These are phyloP conservation scores for Plagodis pulveraria DNA, from an alignment of 2,888 invertebrate genomes.

Conservation along the genomic window DNA sequence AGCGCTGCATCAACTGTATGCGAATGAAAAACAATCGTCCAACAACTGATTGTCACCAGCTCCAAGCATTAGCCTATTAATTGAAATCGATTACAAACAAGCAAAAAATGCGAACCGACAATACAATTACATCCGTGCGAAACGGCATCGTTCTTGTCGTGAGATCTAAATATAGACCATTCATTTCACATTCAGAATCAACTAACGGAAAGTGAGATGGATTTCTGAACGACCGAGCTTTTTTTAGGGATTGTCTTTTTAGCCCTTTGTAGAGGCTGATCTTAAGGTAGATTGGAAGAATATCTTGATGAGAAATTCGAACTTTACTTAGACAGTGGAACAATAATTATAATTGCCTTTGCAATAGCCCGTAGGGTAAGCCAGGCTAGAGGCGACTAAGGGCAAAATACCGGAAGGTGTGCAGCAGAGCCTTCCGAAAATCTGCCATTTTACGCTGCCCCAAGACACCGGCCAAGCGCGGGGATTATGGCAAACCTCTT, in stretches of 20 bases:
- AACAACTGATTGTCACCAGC: slow-evolving; percentile 4
- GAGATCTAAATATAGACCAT: slow-evolving; percentile 21
- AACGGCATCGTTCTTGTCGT: slow-evolving; percentile 9
- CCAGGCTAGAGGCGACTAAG: too few relatives aligned
- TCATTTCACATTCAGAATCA: slow-evolving; percentile 9
- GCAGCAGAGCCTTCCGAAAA: too few relatives aligned
- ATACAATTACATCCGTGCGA: slow-evolving; percentile 24
- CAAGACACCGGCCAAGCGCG: too few relatives aligned
- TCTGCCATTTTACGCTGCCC: too few relatives aligned
- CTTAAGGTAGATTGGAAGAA: too few relatives aligned
- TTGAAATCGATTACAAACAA: slow-evolving; percentile 12
- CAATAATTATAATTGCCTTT: too few relatives aligned
- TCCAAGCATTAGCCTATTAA: slow-evolving; percentile 14
- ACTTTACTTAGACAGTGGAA: too few relatives aligned
- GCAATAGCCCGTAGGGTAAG: too few relatives aligned
- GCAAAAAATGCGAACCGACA: slow-evolving; percentile 20
- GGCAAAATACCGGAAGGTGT: too few relatives aligned
- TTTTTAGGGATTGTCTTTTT: not conserved
- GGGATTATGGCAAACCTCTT: too few relatives aligned
- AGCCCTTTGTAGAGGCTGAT: too few relatives aligned
- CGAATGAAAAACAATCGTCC: not conserved
- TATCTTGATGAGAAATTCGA: too few relatives aligned
- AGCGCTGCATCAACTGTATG: not conserved
- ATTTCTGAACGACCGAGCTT: not conserved
- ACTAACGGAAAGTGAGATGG: slow-evolving; percentile 15